These are phyloP conservation scores for Patiria miniata DNA, from an alignment of 35 echinoderm and acorn worm species.

Conservation along the genomic window DNA sequence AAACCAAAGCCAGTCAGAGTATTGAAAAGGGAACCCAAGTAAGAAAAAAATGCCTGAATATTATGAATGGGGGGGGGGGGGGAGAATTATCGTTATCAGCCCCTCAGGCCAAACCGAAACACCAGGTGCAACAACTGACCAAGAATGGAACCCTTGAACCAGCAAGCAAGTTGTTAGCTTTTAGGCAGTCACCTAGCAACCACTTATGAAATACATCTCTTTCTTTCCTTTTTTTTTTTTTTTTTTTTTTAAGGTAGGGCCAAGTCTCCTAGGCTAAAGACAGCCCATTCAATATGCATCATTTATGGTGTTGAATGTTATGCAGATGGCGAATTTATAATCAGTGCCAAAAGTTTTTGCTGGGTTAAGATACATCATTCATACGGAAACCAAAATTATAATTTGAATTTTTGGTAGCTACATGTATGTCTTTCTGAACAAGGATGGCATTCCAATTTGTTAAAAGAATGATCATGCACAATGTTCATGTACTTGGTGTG, in stretches of 20 bases:
- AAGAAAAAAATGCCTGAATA: too few relatives aligned
- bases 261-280: neutral
- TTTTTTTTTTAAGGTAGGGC: neutral
- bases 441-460: too few relatives aligned
- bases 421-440: too few relatives aligned
- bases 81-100: neutral
- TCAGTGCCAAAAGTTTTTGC: too few relatives aligned
- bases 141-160: neutral
- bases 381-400: too few relatives aligned
- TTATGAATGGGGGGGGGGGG: too few relatives aligned
- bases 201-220: neutral
- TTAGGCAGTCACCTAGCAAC: slow-evolving; percentile 2
- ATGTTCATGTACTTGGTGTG: too few relatives aligned
- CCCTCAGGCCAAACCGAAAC: neutral
- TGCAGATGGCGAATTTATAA: neutral
- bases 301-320: neutral
- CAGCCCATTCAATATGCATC: neutral
- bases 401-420: too few relatives aligned
- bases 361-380: too few relatives aligned
- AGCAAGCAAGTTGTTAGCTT: slow-evolving; percentile 11
- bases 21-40: too few relatives aligned
- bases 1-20: too few relatives aligned
- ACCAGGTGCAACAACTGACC: slow-evolving; percentile 30
- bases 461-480: too few relatives aligned
- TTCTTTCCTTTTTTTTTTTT: neutral